phyloP scores from a whole-genome alignment of 2,888 invertebrate species.

The Nomada ferruginata region DNA sequence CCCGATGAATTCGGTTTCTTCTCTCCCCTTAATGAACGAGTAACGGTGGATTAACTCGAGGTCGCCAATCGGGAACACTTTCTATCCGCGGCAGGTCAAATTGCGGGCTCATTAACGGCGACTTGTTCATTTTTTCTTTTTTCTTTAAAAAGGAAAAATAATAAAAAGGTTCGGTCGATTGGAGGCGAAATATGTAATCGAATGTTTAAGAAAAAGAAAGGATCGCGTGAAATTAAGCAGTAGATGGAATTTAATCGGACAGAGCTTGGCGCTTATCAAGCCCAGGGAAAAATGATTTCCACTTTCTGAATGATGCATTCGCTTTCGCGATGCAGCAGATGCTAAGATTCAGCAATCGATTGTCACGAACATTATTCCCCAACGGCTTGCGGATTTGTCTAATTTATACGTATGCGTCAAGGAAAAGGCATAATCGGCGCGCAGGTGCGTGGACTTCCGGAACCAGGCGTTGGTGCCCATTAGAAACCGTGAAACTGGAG shows the following conservation, averaged over 20 bases:
- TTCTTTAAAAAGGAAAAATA: not conserved
- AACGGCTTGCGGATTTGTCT: not conserved
- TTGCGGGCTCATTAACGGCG: conserved; percentile 43
- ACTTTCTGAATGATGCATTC: not conserved
- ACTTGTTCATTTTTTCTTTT: conserved; percentile 25
- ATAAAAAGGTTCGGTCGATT: not conserved
- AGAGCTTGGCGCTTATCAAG: conserved; percentile 30
- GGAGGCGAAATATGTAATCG: not conserved
- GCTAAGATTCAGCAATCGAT: not conserved
- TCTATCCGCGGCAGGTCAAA: conserved; percentile 52
- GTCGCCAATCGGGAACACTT: conserved; percentile 60
- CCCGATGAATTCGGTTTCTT: conserved; percentile 16
- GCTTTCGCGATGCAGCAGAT: conserved; percentile 6
- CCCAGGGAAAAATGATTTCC: conserved; percentile 23
- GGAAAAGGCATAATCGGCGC: conserved; percentile 3
- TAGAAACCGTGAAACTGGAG: conserved; percentile 41
- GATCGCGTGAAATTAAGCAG: not conserved
- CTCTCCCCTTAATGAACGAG: conserved; percentile 34
- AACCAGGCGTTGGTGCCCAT: not conserved
- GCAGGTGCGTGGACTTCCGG: not conserved
- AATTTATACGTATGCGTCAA: not conserved
- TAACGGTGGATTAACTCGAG: conserved; percentile 59
- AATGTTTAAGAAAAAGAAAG: not conserved
- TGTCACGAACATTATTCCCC: not conserved
- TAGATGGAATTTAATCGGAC: conserved; percentile 44